Evolutionary conservation across 2,113 vertebrate genomes (phyloP).

Genomic region (Pterophyllum scalare): DNA sequence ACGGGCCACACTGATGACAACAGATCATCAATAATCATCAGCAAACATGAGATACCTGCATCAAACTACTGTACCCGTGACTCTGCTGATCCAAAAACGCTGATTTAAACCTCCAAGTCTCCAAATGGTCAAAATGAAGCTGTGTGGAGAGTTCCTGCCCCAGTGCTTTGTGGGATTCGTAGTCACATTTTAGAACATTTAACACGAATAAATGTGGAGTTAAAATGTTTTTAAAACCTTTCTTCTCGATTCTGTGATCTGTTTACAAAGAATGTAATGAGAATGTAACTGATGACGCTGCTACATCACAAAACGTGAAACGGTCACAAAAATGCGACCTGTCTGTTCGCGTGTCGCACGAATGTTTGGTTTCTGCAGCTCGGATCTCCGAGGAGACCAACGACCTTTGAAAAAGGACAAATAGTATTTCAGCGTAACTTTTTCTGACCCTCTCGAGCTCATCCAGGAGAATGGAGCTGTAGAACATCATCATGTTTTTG

Average conservation of each 20-base stretch:
- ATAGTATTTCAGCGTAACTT: no score
- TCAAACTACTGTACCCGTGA: slow-evolving; percentile 17
- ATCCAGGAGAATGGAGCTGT: no score
- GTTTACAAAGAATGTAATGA: no score
- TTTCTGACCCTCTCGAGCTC: no score
- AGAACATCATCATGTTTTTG: no score
- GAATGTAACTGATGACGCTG: no score
- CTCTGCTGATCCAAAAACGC: not conserved
- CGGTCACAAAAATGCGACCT: no score
- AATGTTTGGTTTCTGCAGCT: not conserved
- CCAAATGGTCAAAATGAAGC: no score
- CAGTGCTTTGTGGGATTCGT: not conserved
- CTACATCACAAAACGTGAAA: no score
- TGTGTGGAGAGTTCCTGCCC: not conserved
- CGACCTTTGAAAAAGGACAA: no score
- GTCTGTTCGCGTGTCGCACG: no score
- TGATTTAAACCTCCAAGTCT: no score
- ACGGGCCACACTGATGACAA: not conserved
- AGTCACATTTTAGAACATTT: not conserved
- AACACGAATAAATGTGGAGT: not conserved
- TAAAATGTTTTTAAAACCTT: not conserved
- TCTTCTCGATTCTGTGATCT: not conserved
- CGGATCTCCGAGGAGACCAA: not conserved
- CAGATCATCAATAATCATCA: not conserved
- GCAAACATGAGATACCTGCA: not conserved